A percentile compares a stretch with the other conserved stretches of the same genome.
Evolutionary conservation across 2,113 vertebrate species (phyloP).

Genomic region (Datnioides undecimradiatus): DNA sequence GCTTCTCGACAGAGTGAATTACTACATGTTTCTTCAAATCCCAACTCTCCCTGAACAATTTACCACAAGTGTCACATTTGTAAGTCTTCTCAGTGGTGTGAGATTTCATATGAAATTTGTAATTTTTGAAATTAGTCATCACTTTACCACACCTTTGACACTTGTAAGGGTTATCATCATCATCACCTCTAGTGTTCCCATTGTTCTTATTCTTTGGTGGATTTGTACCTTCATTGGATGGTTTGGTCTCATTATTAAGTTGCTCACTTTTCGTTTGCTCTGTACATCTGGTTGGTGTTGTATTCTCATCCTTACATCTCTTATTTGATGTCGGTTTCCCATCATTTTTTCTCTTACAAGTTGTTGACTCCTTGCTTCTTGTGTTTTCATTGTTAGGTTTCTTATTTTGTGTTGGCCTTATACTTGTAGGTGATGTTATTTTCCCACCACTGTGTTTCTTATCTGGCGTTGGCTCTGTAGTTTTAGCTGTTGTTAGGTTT

Average conservation of each 20-base stretch:
- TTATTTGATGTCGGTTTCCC: not conserved
- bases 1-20: conserved; percentile 50
- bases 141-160: conserved; percentile 65
- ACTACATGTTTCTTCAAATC: conserved; percentile 62
- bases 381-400: not conserved
- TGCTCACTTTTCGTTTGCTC: not conserved
- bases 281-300: not conserved
- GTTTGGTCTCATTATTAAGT: not conserved
- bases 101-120: conserved; percentile 68
- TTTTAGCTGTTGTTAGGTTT: not conserved
- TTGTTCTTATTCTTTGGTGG: not conserved
- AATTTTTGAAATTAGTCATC: conserved; percentile 63
- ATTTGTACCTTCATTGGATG: not conserved
- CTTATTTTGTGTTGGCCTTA: not conserved
- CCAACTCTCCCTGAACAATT: conserved; percentile 67
- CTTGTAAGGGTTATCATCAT: conserved; percentile 47
- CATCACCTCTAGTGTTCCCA: not conserved
- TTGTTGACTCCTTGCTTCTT: not conserved
- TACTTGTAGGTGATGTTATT: not conserved
- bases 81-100: conserved; percentile 64
- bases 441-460: not conserved
- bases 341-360: not conserved
- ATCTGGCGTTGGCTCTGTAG: not conserved
- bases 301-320: not conserved
- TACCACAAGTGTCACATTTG: conserved; percentile 62